Evolutionary conservation across 2,888 invertebrate species (phyloP), one percentile per base, ranked within the genome.

Genomic region (Phaedon cochleariae): DNA sequence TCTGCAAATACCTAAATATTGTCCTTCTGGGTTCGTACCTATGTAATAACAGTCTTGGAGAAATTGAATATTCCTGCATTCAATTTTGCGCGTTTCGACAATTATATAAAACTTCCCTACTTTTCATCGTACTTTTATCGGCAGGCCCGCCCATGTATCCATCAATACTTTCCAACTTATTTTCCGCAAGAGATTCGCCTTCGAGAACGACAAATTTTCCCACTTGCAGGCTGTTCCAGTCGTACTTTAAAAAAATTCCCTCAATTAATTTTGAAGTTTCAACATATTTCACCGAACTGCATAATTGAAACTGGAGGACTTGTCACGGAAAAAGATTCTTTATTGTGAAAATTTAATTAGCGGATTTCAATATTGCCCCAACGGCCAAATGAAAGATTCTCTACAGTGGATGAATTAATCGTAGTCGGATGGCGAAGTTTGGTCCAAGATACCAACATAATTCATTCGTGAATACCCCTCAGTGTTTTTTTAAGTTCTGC

Each of bases 281-380:
- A 57, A 57, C 57, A 57, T 57, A 45, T 57, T 57, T 57, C 45
- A 46, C 57, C 17, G 26, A 45, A 45, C 57, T 57, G 57, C 46
- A 57, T 45, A 57, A 57, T 57, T 57, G 46, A 57, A 57, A 45
- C n/a, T n/a, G 17, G 20, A 18, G 21, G 17, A 22, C 45, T 57
- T 57, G 57, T 57, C 15, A 57, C 45, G 20, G 20, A 15, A 41
- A 34, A 55, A 57, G 45, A 57, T 45, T 45, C 57, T 6, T 18
- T 45, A 57, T 45, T 45, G 45, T 26, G 45, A 17, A 45, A 37
- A 57, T 57, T 57, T 10, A 45, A 45, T 57, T 45, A 57, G 45
- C 20, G 26, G 21, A 64, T 53, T 45, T 54, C 26, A 2, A 58
- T 59, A 41, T 15, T 6, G 41, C 15, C 1, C 15, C 15, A 9